Base-by-base conservation (phyloP, 2,888 invertebrate genomes). In the Nymphalis c-album region DNA sequence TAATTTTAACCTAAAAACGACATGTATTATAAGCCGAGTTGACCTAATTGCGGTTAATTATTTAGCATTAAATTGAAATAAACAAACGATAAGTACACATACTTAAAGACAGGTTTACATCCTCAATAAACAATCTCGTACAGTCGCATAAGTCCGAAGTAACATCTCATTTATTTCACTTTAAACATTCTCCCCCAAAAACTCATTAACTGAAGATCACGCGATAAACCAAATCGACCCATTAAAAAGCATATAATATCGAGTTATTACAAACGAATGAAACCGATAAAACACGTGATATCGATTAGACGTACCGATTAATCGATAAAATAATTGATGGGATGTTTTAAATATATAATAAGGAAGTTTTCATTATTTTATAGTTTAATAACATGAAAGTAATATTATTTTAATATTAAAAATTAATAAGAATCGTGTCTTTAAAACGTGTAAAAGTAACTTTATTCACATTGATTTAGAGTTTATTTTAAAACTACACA, bases 251-350 rank as follows among this genome's bases (percentile, higher is more conserved):
- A 76, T 78, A 78, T 74, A 74, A 75, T 22, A 55, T 31, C 31
- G 53, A 55, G 67, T 51, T 64, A 67, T 64, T 67, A 67, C 45
- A 63, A 75, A 73, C 73, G 72, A 72, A 67, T 63, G 61, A 67
- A 70, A 68, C 71, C 71, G 72, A 73, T 73, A 71, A 76, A 74
- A 74, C 70, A 77, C 80, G 75, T 77, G 79, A 79, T 80, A 85
- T 85, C 86, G 84, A 87, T 87, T 85, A 77, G 77, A 74, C 78
- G 77, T 83, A 85, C 85, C 85, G 88, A 88, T 89, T 89, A 88
- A 88, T 86, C 70, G 61, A 63, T 85, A 69, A 31, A 31, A 62
- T 68, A 57, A 40, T 57, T 55, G 53, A 55, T 55, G 53, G 53
- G 17, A 31, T 31, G 26, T 31, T 47, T 47, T 50, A 50, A 50